phyloP scores from a whole-genome alignment of 2,113 vertebrate species.

The Melanerpes aurifrons region DNA sequence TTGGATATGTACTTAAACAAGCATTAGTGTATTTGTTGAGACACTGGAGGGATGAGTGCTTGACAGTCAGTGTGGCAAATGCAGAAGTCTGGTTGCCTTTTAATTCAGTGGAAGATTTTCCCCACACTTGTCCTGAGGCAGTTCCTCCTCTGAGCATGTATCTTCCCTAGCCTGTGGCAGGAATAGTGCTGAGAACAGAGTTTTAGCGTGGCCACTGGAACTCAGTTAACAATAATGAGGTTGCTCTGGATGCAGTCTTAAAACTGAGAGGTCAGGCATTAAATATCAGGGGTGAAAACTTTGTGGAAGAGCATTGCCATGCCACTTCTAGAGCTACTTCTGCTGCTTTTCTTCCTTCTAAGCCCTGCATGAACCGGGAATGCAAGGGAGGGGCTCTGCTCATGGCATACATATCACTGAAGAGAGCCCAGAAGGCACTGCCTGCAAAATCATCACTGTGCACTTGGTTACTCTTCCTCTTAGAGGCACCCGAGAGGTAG shows the following conservation, averaged over 20 bases:
- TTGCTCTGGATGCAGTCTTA: not conserved
- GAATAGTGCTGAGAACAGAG: not conserved
- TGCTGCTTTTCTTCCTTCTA: not conserved
- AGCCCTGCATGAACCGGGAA: not conserved
- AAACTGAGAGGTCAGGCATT: not conserved
- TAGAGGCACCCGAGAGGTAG: slow-evolving; percentile 85
- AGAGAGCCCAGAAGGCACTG: not conserved
- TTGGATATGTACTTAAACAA: too few species aligned
- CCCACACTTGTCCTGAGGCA: not conserved
- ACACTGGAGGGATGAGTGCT: not conserved
- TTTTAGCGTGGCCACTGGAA: not conserved
- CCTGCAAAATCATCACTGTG: not conserved
- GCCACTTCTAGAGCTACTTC: not conserved
- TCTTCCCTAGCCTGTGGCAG: not conserved
- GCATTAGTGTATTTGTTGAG: too few species aligned
- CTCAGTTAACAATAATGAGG: not conserved
- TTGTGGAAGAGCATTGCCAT: not conserved
- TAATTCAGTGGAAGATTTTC: not conserved
- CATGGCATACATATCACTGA: not conserved
- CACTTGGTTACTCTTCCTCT: not conserved
- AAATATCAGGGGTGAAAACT: not conserved
- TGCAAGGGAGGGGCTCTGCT: not conserved
- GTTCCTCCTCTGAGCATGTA: not conserved
- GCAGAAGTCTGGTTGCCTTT: not conserved
- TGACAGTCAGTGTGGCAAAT: not conserved